phyloP scores from a whole-genome alignment of 1,140 invertebrate species.

The Papilio xuthus region DNA sequence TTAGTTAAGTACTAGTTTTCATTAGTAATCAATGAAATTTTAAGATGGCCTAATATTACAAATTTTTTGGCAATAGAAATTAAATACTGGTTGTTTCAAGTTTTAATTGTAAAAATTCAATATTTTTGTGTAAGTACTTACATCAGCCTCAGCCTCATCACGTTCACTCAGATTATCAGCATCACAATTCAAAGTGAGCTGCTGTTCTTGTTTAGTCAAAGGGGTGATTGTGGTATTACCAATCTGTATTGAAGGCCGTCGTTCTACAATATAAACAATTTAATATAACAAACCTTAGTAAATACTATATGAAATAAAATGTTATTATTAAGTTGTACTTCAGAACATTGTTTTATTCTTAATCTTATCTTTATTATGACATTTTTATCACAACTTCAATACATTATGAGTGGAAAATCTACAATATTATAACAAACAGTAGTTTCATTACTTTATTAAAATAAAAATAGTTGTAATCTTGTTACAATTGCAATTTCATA shows the following conservation, averaged over 20 bases:
- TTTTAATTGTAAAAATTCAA: no score
- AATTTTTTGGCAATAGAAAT: background rate
- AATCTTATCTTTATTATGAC: background rate
- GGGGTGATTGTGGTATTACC: slow-evolving; percentile 87
- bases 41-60: background rate
- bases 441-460: no score
- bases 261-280: slow-evolving; percentile 66
- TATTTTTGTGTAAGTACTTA: slow-evolving; percentile 68
- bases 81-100: no score
- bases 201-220: slow-evolving; percentile 80
- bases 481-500: background rate
- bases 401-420: background rate
- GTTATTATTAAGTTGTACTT: no score
- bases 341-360: background rate
- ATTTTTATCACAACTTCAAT: background rate
- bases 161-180: slow-evolving; percentile 88
- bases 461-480: background rate
- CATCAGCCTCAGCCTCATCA: slow-evolving; percentile 92
- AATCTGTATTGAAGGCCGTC: slow-evolving; percentile 82
- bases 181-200: slow-evolving; percentile 83
- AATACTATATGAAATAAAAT: background rate
- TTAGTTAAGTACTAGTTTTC: background rate
- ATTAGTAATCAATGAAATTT: slow-evolving; percentile 33
- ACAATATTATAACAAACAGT: no score
- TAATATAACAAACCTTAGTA: slow-evolving; percentile 24